Percentiles rank a stretch among this genome's conserved stretches.
Evolutionary conservation across 2,113 vertebrate genomes (phyloP).

Genomic region (Leiothrix lutea): DNA sequence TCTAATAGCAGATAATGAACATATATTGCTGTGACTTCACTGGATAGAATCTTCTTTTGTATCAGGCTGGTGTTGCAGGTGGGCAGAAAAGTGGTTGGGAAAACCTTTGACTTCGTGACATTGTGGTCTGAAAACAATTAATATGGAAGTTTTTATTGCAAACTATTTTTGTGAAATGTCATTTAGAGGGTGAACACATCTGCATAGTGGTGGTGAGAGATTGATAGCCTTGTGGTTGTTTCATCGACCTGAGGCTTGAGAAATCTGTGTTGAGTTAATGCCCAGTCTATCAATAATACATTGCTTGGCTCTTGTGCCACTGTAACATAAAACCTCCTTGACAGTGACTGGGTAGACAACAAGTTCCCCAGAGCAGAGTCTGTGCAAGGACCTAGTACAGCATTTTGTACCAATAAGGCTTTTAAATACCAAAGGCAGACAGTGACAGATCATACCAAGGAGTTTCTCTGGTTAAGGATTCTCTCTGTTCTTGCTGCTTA

Average conservation of each 20-base stretch:
- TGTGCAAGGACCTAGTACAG: neutral
- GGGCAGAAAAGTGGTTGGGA: neutral
- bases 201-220: neutral
- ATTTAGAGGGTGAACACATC: neutral
- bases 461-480: neutral
- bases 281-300: neutral
- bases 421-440: neutral
- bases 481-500: neutral
- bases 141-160: neutral
- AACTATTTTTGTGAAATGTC: neutral
- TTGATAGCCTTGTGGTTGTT: neutral
- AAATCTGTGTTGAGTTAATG: neutral
- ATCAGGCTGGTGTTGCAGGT: neutral
- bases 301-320: neutral
- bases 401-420: neutral
- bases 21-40: accelerated
- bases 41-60: neutral
- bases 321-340: neutral
- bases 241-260: neutral
- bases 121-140: accelerated
- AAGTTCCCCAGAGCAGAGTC: neutral
- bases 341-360: neutral
- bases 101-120: neutral
- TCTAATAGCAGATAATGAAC: neutral
- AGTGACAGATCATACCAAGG: neutral